Base-by-base conservation (phyloP, 2,888 invertebrate species). In the Ganaspis brasiliensis region DNA sequence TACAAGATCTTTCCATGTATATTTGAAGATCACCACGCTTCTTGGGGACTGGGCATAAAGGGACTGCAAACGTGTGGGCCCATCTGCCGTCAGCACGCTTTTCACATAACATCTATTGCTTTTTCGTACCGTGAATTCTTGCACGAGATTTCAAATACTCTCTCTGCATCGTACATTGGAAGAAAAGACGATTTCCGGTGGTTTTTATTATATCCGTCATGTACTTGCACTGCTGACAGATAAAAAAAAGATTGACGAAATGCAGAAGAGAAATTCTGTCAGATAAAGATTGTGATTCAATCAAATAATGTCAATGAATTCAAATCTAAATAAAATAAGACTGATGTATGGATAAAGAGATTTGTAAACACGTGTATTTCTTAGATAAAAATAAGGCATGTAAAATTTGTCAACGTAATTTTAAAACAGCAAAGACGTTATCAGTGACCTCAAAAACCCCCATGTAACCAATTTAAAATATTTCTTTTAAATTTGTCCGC, bases 1-100 rank as follows among this genome's bases (percentile, higher is more conserved):
- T 88, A 87, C 86, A 85, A 88, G 85, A 83, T 86, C 86, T 86
- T 86, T 85, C 85, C 87, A 88, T 88, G 88, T 89, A 89, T 89
- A 87, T 89, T 89, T 88, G 88, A 88, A 77, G 77, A 73, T 83
- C 77, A 78, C 78, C 77, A 77, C 78, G 81, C 76, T 79, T 81
- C 77, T 74, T 74, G 73, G 71, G 71, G 37, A 74, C 67, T 49
- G 72, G 52, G 70, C 56, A 61, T 71, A 67, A 78, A 74, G 80
- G 56, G 72, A 80, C 71, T 37, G 67, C 71, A 45, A 71, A 72
- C 72, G 72, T 73, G 72, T 73, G 73, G 72, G 77, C 73, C 71
- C 77, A 77, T 73, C 57, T 72, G 24, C 70, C 72, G 61, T 76
- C 49, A 55, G 40, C 74, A 76, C 72, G 76, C 76, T 74, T 59